Conservation (phyloP, 1,140 invertebrate genomes). For the Drosophila kanapiae region DNA sequence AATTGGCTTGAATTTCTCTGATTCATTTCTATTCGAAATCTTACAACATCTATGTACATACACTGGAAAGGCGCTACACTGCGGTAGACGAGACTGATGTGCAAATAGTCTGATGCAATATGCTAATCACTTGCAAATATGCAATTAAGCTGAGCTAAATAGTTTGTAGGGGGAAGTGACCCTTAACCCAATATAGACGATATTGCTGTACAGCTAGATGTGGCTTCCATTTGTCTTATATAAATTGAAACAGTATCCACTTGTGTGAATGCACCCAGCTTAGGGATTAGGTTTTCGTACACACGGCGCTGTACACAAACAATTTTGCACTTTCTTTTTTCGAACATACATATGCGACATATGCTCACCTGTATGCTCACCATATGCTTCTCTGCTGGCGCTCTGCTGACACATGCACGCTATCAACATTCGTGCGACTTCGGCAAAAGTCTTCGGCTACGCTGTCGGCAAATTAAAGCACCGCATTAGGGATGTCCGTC, state of each 20-base stretch:
- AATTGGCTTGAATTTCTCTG: conserved; percentile 38
- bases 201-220: neutral
- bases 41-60: conserved; percentile 23
- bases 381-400: too few species aligned
- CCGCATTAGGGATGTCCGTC: too few species aligned
- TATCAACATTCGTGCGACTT: too few species aligned
- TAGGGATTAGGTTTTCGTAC: too few species aligned
- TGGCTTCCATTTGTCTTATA: neutral
- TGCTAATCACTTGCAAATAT: conserved; percentile 38
- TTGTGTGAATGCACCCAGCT: too few species aligned
- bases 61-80: conserved; percentile 17
- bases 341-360: too few species aligned
- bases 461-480: too few species aligned
- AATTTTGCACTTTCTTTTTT: too few species aligned
- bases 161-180: conserved; percentile 16
- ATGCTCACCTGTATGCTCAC: too few species aligned
- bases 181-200: neutral
- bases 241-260: neutral
- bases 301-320: too few species aligned
- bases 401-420: too few species aligned
- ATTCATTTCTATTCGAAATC: conserved; percentile 23
- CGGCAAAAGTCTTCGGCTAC: too few species aligned
- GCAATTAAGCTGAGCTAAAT: conserved; percentile 12
- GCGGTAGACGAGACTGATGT: conserved; percentile 25
- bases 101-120: conserved; percentile 50